A percentile compares a stretch with the other conserved stretches of the same genome.
Conservation (phyloP, 2,797 vertebrate genomes). For the Ispidina picta region DNA sequence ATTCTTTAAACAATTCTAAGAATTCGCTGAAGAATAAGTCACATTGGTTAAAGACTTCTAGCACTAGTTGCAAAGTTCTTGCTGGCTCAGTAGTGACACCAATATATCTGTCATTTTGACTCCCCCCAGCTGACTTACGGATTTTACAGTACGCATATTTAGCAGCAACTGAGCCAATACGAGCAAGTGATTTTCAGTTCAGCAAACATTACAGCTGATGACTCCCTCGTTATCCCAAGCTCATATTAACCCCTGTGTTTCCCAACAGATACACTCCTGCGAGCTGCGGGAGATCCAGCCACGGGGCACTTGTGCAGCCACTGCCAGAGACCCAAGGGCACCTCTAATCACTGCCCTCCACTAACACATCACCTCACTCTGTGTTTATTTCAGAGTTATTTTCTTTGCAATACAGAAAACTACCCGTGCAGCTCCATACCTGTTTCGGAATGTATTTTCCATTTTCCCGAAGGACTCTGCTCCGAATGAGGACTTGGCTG, state of each 20-base stretch:
- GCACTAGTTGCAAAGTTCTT: neutral
- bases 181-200: accelerated
- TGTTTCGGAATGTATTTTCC: constrained; percentile 99
- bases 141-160: neutral
- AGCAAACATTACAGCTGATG: neutral
- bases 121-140: too few species aligned
- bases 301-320: accelerated
- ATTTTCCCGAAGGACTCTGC: constrained; percentile 97
- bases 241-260: neutral
- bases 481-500: constrained; percentile 97
- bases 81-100: neutral
- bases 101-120: accelerated
- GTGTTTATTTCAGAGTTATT: accelerated
- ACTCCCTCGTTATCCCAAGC: neutral
- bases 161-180: neutral
- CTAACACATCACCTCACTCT: accelerated
- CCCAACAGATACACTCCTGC: accelerated
- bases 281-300: neutral
- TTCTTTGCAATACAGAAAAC: accelerated
- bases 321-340: accelerated
- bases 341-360: neutral
- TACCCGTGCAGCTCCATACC: constrained; percentile 67
- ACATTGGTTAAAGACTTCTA: neutral
- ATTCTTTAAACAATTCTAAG: neutral
- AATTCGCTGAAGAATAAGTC: neutral